These are phyloP conservation scores for Rhegmatorhina hoffmannsi DNA, from an alignment of 2,113 vertebrate species.

Conservation along the genomic window DNA sequence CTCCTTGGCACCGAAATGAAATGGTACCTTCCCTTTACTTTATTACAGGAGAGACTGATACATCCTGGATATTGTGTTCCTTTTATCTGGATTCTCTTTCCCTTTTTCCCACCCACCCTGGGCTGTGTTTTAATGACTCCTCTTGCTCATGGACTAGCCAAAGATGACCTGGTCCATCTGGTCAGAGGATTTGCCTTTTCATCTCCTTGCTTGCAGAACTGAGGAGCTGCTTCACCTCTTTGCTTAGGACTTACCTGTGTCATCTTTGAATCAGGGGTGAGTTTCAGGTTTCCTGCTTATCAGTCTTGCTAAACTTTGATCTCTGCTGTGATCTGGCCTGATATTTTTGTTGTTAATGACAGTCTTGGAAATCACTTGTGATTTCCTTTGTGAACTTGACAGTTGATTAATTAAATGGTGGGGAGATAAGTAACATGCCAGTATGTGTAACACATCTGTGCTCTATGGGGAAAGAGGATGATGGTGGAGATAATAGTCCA, in stretches of 20 bases:
- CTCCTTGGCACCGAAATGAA: not conserved
- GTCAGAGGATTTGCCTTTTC: not conserved
- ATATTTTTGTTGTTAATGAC: constrained; percentile 3
- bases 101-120: no score
- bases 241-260: not conserved
- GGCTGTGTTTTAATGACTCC: not conserved
- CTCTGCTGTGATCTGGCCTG: not conserved
- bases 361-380: not conserved
- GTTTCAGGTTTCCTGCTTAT: not conserved
- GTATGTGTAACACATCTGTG: not conserved
- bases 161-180: not conserved
- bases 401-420: not conserved
- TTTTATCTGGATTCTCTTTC: not conserved
- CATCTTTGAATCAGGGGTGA: not conserved
- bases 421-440: not conserved
- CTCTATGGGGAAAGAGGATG: not conserved
- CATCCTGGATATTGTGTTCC: not conserved
- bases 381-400: not conserved
- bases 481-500: not conserved
- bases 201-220: not conserved
- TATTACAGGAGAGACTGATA: not conserved
- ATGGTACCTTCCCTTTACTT: not conserved
- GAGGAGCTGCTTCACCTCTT: not conserved
- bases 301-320: not conserved
- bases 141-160: not conserved